Conservation (phyloP, 2,888 invertebrate species). For the Hermodice carunculata region DNA sequence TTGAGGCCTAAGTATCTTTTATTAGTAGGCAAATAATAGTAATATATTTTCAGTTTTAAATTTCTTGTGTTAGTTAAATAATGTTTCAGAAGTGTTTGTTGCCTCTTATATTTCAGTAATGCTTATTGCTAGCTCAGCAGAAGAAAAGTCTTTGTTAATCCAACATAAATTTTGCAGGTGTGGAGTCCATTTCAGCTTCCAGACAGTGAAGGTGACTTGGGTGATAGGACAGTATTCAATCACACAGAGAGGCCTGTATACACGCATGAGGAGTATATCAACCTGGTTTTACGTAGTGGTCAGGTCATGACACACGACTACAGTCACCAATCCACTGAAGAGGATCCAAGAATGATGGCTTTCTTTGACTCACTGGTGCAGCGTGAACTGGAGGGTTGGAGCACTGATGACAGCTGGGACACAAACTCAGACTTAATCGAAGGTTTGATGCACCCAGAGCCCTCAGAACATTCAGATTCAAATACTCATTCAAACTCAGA, state of each 20-base stretch:
- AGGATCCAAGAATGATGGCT: conserved; percentile 96
- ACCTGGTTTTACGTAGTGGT: conserved; percentile 83
- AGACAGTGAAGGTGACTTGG: conserved; percentile 45
- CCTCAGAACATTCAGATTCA: not conserved
- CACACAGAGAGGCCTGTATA: conserved; percentile 61
- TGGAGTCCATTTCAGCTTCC: conserved; percentile 85
- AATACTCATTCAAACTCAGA: not conserved
- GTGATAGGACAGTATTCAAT: not conserved
- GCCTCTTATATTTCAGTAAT: no score
- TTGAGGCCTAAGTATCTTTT: no score
- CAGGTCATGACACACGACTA: conserved; percentile 85
- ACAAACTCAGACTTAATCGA: conserved; percentile 1
- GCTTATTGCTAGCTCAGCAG: no score
- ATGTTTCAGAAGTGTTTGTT: no score
- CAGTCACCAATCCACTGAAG: conserved; percentile 83
- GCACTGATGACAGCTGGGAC: conserved; percentile 47
- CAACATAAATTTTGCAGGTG: conserved; percentile 75
- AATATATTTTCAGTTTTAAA: no score
- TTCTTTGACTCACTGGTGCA: conserved; percentile 95
- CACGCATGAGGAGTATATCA: conserved; percentile 81
- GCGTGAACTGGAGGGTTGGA: conserved; percentile 83
- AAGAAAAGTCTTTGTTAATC: no score
- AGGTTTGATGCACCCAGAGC: conserved; percentile 1
- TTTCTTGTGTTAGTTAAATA: no score
- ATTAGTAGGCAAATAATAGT: no score